These are phyloP conservation scores for Pristionchus exspectatus DNA, from an alignment of 2,888 invertebrate genomes.

Conservation along the genomic window DNA sequence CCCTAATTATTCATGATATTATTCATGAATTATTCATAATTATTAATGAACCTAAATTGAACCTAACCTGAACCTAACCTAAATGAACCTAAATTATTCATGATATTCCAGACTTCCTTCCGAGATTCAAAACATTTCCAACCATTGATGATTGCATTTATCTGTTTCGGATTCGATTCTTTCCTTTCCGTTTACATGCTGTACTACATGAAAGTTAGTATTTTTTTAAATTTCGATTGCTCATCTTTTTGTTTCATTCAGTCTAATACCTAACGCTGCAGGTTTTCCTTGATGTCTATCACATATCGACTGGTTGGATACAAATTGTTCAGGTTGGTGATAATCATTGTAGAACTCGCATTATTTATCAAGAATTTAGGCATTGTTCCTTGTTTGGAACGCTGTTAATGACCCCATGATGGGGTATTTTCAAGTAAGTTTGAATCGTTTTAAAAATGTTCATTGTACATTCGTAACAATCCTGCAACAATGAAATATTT, in stretches of 20 bases:
- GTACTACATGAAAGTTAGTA: slow-evolving; percentile 34
- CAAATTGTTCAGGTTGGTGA: slow-evolving; percentile 61
- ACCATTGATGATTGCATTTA: slow-evolving; percentile 21
- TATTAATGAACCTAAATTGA: too few relatives aligned
- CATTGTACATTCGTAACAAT: not conserved
- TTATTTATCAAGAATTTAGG: not conserved
- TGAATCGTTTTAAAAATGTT: not conserved
- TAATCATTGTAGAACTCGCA: not conserved
- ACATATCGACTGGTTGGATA: slow-evolving; percentile 62
- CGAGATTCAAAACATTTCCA: slow-evolving; percentile 15
- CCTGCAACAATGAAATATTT: not conserved
- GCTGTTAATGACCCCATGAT: slow-evolving; percentile 70
- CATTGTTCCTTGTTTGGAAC: slow-evolving; percentile 66
- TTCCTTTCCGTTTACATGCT: slow-evolving; percentile 29
- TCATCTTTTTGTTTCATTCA: not conserved
- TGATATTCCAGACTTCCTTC: not conserved
- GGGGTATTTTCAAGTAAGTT: slow-evolving; percentile 66
- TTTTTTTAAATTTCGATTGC: not conserved
- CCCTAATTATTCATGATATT: too few relatives aligned
- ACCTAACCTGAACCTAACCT: too few relatives aligned
- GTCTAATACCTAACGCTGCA: not conserved
- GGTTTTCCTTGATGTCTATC: slow-evolving; percentile 61
- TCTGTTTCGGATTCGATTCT: slow-evolving; percentile 32
- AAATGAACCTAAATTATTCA: too few relatives aligned
- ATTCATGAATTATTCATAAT: too few relatives aligned